Evolutionary conservation across 92 coral and sea anemone species (phyloP).

Genomic region (Epizoanthus illoricatus): DNA sequence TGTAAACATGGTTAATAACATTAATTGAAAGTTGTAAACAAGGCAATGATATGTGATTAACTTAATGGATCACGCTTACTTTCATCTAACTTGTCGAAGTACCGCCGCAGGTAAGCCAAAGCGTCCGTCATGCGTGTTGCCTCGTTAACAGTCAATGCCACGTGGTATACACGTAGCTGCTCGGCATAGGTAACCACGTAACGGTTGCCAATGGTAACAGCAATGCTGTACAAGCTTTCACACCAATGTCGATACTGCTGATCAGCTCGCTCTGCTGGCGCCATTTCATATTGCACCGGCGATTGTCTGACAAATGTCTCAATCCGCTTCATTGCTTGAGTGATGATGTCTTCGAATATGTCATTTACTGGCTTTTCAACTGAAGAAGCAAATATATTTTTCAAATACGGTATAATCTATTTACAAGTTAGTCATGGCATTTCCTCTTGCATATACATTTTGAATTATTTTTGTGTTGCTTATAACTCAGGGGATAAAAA

Average conservation of each 20-base stretch:
- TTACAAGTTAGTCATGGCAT: too few species aligned
- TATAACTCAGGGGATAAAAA: too few species aligned
- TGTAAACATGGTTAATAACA: too few species aligned
- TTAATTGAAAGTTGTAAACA: too few species aligned
- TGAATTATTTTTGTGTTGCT: too few species aligned
- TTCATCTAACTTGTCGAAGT: conserved; percentile 56
- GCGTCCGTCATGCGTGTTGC: conserved; percentile 63
- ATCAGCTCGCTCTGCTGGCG: conserved; percentile 41
- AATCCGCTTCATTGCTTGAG: conserved; percentile 53
- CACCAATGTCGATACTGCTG: conserved; percentile 93
- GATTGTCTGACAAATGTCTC: conserved; percentile 48
- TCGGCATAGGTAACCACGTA: conserved; percentile 60
- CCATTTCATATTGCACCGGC: not conserved
- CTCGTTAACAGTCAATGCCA: conserved; percentile 61
- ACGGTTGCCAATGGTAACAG: conserved; percentile 56
- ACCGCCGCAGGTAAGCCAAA: conserved; percentile 39
- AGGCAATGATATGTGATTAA: too few species aligned
- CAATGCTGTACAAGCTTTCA: conserved; percentile 53
- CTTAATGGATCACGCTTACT: not conserved
- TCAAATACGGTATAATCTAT: too few species aligned
- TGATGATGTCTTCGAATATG: conserved; percentile 56
- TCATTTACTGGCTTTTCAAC: conserved; percentile 38
- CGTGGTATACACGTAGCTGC: conserved; percentile 64
- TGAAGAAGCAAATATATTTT: not conserved
- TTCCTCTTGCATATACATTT: too few species aligned